phyloP scores from a whole-genome alignment of 2,113 vertebrate genomes.

The Camelus bactrianus region DNA sequence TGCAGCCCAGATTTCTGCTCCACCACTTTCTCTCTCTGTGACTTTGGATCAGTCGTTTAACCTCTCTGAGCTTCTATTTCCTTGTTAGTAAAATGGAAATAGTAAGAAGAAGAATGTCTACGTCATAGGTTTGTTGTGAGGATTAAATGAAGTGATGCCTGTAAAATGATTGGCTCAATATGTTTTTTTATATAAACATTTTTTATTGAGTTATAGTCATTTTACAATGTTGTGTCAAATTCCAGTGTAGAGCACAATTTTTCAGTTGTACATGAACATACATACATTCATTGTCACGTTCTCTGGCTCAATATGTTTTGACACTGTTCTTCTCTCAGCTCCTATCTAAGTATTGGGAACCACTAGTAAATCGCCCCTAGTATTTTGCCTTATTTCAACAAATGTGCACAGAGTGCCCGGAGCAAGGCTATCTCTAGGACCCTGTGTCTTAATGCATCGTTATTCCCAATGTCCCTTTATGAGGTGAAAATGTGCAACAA shows the following conservation, averaged over 20 bases:
- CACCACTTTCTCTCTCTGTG: background rate
- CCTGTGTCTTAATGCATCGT: background rate
- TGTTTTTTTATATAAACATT: background rate
- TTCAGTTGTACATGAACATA: too few species aligned
- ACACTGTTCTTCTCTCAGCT: background rate
- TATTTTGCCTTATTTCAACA: background rate
- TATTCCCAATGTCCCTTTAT: background rate
- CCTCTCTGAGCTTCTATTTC: background rate
- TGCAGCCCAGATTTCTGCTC: background rate
- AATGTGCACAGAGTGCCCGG: background rate
- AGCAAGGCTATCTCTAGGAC: background rate
- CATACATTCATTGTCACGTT: too few species aligned
- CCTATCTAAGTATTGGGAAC: background rate
- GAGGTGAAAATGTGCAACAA: background rate
- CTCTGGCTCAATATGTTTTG: background rate
- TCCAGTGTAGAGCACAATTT: too few species aligned
- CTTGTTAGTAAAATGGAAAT: background rate
- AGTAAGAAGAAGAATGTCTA: background rate
- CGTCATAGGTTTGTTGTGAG: background rate
- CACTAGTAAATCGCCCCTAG: background rate
- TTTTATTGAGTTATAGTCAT: too few species aligned
- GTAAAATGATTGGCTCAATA: background rate
- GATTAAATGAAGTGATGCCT: background rate
- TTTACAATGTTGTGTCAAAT: too few species aligned
- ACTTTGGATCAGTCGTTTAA: background rate